phyloP scores from a whole-genome alignment of 2,113 vertebrate species.

The Xyliphius kryptos region DNA sequence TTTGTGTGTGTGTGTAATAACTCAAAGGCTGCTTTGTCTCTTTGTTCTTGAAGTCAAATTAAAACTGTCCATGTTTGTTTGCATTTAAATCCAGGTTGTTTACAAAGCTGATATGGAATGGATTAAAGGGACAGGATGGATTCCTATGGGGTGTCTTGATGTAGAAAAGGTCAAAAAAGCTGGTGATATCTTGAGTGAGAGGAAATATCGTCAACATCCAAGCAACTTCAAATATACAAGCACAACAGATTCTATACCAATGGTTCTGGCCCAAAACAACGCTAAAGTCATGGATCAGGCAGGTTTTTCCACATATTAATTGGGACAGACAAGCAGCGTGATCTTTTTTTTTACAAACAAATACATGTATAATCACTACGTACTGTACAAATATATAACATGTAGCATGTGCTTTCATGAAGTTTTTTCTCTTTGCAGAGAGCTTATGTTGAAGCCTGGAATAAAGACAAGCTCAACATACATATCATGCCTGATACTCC shows the following conservation, averaged over 20 bases:
- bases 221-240: too few relatives aligned
- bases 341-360: too few relatives aligned
- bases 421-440: too few relatives aligned
- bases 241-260: constrained; percentile 64
- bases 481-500: constrained; percentile 82
- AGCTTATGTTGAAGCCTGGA: constrained; percentile 77
- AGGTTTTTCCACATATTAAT: too few relatives aligned
- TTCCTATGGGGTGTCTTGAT: constrained; percentile 74
- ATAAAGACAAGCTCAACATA: constrained; percentile 75
- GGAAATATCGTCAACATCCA: too few relatives aligned
- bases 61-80: not conserved
- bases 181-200: too few relatives aligned
- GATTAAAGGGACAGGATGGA: constrained; percentile 75
- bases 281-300: constrained; percentile 79
- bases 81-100: constrained; percentile 67
- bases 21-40: not conserved
- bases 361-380: too few relatives aligned
- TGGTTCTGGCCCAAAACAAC: constrained; percentile 71
- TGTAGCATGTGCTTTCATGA: too few relatives aligned
- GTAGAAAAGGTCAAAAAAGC: constrained; percentile 72
- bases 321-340: too few relatives aligned
- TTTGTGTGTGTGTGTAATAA: not conserved
- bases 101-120: constrained; percentile 83
- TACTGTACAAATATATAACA: too few relatives aligned
- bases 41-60: too few relatives aligned